Conservation (phyloP, 2,888 invertebrate species). For the Bembecia ichneumoniformis region DNA sequence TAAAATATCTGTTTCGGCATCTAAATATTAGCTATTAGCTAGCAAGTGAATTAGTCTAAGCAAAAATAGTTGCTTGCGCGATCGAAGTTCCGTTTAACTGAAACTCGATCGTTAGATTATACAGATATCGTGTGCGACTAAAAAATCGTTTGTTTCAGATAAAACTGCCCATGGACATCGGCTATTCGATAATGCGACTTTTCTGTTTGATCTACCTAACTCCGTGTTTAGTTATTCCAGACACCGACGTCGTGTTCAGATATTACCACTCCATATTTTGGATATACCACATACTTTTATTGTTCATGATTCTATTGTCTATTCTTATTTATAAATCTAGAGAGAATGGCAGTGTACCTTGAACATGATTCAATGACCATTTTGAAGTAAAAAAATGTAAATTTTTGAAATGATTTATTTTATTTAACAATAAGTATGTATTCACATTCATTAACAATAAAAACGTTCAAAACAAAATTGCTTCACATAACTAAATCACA, state of each 20-base stretch:
- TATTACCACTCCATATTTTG: slow-evolving; percentile 61
- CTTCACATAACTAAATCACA: slow-evolving; percentile 1
- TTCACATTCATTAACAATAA: neutral
- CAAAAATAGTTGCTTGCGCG: too few relatives aligned
- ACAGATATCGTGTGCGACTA: too few relatives aligned
- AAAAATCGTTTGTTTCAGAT: slow-evolving; percentile 53
- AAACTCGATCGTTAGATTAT: too few relatives aligned
- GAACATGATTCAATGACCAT: too few relatives aligned
- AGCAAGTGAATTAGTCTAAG: too few relatives aligned
- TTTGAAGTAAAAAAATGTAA: too few relatives aligned
- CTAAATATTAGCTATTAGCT: too few relatives aligned
- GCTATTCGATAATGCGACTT: slow-evolving; percentile 54
- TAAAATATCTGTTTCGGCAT: too few relatives aligned
- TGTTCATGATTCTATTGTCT: slow-evolving; percentile 29
- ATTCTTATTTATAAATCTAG: slow-evolving; percentile 27
- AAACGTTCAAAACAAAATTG: slow-evolving; percentile 10
- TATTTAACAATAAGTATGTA: too few relatives aligned
- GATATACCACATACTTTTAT: slow-evolving; percentile 45
- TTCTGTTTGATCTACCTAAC: slow-evolving; percentile 54
- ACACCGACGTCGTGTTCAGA: slow-evolving; percentile 25
- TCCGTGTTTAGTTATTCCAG: slow-evolving; percentile 41
- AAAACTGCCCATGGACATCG: slow-evolving; percentile 69
- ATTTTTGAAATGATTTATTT: too few relatives aligned
- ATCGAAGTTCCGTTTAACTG: too few relatives aligned
- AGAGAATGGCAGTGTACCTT: too few relatives aligned